Conservation (phyloP, 1,140 invertebrate genomes). For the Zaprionus ornatus region DNA sequence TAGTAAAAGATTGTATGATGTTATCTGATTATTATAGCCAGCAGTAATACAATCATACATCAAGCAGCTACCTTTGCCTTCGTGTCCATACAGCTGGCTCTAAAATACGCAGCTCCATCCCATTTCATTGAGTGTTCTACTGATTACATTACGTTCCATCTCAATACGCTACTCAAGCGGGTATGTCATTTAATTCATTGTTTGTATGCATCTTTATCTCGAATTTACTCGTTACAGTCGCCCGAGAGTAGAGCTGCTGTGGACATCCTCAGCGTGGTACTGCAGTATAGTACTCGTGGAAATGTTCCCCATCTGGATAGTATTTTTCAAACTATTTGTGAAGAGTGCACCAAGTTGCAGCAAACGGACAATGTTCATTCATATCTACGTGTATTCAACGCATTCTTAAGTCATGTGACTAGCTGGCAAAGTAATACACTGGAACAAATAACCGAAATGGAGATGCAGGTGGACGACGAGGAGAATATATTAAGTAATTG, state of each 20-base stretch:
- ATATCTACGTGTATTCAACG: constrained; percentile 77
- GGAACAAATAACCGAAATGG: constrained; percentile 36
- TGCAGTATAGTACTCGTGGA: constrained; percentile 85
- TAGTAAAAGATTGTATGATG: not conserved
- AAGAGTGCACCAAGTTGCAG: constrained; percentile 68
- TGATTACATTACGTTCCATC: constrained; percentile 86
- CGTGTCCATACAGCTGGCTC: constrained; percentile 84
- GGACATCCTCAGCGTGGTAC: constrained; percentile 85
- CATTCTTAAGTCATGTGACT: constrained; percentile 63
- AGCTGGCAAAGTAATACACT: constrained; percentile 53
- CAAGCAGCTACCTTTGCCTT: constrained; percentile 80
- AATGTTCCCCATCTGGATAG: constrained; percentile 85
- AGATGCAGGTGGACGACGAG: constrained; percentile 69
- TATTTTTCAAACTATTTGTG: constrained; percentile 85
- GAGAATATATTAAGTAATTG: constrained; percentile 42
- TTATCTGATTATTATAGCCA: constrained; percentile 31
- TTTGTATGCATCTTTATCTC: not conserved
- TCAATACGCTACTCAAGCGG: constrained; percentile 84
- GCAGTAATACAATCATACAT: constrained; percentile 71
- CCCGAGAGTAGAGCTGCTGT: constrained; percentile 84
- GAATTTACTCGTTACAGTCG: constrained; percentile 28
- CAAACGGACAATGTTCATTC: constrained; percentile 67
- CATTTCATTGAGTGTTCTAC: constrained; percentile 85
- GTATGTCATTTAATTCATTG: constrained; percentile 52
- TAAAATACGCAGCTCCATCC: constrained; percentile 79